phyloP scores from a whole-genome alignment of 1,140 invertebrate species.

The Maconellicoccus hirsutus region DNA sequence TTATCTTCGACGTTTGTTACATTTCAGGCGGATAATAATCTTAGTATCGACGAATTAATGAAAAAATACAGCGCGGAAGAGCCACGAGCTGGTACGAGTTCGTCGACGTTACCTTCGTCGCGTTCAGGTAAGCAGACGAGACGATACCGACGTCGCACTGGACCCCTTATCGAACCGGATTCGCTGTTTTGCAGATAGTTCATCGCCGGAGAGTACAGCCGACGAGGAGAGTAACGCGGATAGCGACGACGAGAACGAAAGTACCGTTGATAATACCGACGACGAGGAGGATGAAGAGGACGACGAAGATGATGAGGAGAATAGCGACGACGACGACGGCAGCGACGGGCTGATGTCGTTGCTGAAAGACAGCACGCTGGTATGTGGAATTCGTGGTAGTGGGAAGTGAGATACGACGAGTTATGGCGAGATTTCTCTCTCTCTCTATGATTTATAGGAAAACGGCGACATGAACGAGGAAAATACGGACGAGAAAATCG shows the following conservation, averaged over 20 bases:
- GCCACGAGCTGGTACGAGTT: background rate
- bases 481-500: constrained; percentile 55
- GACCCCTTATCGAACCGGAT: too few species aligned
- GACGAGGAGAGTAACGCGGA: background rate
- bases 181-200: background rate
- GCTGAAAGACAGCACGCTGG: constrained; percentile 30
- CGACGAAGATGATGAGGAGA: constrained; percentile 29
- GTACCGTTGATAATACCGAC: constrained; percentile 19
- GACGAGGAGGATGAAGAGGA: constrained; percentile 30
- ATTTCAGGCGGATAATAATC: constrained; percentile 58
- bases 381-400: too few species aligned
- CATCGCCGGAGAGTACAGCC: background rate
- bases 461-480: constrained; percentile 35
- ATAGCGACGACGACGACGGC: too few species aligned
- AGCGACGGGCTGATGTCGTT: constrained; percentile 27
- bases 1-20: too few species aligned
- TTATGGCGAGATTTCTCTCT: background rate
- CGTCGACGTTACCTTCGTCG: too few species aligned
- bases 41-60: constrained; percentile 64
- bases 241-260: constrained; percentile 15
- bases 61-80: constrained; percentile 50
- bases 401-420: too few species aligned
- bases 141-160: too few species aligned
- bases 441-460: background rate
- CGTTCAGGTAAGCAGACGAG: too few species aligned